Base-by-base conservation (phyloP, 2,797 vertebrate genomes). In the Varecia variegata region DNA sequence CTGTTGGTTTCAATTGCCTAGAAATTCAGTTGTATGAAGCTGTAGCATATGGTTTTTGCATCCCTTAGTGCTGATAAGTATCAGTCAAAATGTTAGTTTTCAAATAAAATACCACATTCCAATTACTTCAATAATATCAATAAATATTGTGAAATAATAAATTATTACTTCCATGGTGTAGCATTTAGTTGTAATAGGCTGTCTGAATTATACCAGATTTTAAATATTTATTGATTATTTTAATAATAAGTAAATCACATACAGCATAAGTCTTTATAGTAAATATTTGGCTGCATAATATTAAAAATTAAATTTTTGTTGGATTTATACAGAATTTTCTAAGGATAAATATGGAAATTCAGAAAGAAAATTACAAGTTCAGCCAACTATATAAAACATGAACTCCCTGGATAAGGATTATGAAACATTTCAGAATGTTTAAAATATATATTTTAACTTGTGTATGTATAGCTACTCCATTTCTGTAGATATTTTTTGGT, bases 1-100 rank as follows among this genome's bases (percentile, higher is more conserved):
- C 50, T 68, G 35, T n/a, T 25, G 91, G 70, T 70, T 94, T 97
- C 35, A 93, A 32, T 67, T 86, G 35, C 52, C 79, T 40, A 95
- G 60, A 93, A 96, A 88, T 74, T 92, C 83, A 89, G 70, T 70
- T 96, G 50, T 94, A 82, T 60, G 30, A 94, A 93, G 23, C 47
- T 84, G 38, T 54, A 38, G 87, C 92, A 95, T 74, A 70, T 70
- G 93, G 47, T 60, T 84, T 85, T 85, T 82, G 32, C 27, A 88
- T 90, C 47, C 52, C 30, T 15, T 52, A 20, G 6, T 35, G 43
- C 52, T 54, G 32, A 88, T 70, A 93, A 91, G 20, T 14, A 43
- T 90, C 13, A 88, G 47, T 38, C 56, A 85, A 88, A 82, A 73
- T 0, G 1, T 71, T 81, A 88, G n/a, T 88, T 90, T 90, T 81